Conservation (phyloP, 2,888 invertebrate genomes). For the Dryobota labecula region DNA sequence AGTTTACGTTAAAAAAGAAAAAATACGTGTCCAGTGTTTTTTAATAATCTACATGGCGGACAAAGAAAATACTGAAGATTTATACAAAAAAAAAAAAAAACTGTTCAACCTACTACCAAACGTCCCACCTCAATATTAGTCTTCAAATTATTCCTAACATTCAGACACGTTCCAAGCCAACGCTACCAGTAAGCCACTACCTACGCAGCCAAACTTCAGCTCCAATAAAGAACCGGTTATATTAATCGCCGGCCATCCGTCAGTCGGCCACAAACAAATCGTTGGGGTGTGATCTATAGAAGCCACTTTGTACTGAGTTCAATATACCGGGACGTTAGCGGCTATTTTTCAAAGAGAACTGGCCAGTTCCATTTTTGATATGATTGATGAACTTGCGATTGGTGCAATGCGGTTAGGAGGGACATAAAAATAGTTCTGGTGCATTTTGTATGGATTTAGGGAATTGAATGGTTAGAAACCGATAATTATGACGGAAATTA, state of each 20-base stretch:
- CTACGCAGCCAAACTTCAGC: constrained; percentile 60
- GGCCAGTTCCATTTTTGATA: constrained; percentile 52
- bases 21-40: no score
- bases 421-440: constrained; percentile 20
- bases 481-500: not conserved
- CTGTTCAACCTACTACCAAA: not conserved
- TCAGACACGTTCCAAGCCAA: not conserved
- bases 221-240: constrained; percentile 76
- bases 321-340: constrained; percentile 69
- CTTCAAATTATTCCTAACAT: not conserved
- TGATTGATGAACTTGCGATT: constrained; percentile 59
- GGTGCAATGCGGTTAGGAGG: constrained; percentile 58
- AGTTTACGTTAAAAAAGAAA: no score
- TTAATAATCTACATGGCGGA: no score
- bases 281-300: constrained; percentile 74
- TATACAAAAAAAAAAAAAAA: not conserved
- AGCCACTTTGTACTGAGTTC: constrained; percentile 74
- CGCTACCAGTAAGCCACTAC: constrained; percentile 18
- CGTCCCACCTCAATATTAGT: not conserved
- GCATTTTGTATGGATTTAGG: not conserved
- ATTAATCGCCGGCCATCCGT: constrained; percentile 80
- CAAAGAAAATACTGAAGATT: not conserved
- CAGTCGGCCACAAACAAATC: constrained; percentile 80
- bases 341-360: constrained; percentile 63
- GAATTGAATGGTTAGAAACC: not conserved